These are phyloP conservation scores for Drosophila burlai DNA, from an alignment of 1,140 invertebrate species.

Conservation along the genomic window DNA sequence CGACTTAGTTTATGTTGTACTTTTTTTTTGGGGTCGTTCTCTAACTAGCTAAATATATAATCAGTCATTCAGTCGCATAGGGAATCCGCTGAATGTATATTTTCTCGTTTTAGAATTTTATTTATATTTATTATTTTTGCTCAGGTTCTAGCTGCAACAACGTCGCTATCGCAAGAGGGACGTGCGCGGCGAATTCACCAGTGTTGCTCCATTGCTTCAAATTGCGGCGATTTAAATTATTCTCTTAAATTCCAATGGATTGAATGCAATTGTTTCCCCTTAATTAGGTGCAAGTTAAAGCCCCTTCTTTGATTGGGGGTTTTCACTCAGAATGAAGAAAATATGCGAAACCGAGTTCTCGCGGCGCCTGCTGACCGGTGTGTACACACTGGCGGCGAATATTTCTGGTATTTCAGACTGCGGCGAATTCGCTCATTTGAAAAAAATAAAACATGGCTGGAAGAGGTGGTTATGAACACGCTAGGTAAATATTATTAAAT, in stretches of 20 bases:
- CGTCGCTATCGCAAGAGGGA: not conserved
- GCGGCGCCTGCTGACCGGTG: constrained; percentile 17
- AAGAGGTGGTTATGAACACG: constrained; percentile 85
- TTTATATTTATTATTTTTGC: too few relatives aligned
- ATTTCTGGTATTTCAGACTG: constrained; percentile 55
- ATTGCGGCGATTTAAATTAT: constrained; percentile 2
- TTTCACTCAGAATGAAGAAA: constrained; percentile 10
- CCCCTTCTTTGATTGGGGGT: not conserved
- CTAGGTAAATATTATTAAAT: constrained; percentile 85
- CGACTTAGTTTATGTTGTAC: too few relatives aligned
- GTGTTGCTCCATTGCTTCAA: constrained; percentile 1
- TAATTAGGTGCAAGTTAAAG: not conserved
- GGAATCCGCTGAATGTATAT: too few relatives aligned
- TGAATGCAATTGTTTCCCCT: not conserved
- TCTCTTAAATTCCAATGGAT: not conserved
- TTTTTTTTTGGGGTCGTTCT: too few relatives aligned
- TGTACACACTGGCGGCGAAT: constrained; percentile 69
- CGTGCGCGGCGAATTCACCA: constrained; percentile 38
- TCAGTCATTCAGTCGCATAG: too few relatives aligned
- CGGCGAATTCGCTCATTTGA: constrained; percentile 84
- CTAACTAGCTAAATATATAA: too few relatives aligned
- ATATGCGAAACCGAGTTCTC: not conserved
- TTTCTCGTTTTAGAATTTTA: too few relatives aligned
- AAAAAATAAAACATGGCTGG: constrained; percentile 85
- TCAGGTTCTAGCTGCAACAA: too few relatives aligned